These are phyloP conservation scores for Adelosebastes latens DNA, from an alignment of 2,797 vertebrate genomes.

Conservation along the genomic window DNA sequence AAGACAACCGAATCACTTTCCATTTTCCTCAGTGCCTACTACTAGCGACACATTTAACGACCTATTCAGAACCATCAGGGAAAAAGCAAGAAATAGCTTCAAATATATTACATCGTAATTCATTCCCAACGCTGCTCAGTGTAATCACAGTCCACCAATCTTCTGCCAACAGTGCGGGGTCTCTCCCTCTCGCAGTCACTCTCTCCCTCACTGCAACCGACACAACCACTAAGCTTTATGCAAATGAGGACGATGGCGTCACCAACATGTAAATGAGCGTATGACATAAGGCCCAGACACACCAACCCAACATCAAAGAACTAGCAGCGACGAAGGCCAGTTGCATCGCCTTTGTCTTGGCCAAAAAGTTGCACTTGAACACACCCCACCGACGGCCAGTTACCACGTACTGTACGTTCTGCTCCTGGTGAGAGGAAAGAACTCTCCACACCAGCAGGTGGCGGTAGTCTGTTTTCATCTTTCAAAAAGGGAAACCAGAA, in stretches of 20 bases:
- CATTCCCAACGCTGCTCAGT: neutral
- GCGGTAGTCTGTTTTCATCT: too few species aligned
- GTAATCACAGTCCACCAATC: neutral
- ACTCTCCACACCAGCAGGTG: too few species aligned
- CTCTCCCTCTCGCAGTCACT: neutral
- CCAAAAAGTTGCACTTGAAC: too few species aligned
- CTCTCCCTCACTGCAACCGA: neutral
- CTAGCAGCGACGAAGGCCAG: too few species aligned
- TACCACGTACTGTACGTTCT: too few species aligned
- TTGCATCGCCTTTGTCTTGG: too few species aligned
- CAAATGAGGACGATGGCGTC: neutral
- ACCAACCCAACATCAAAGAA: too few species aligned
- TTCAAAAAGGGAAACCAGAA: too few species aligned
- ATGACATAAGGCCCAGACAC: neutral
- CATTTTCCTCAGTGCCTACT: too few species aligned
- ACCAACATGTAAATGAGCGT: neutral
- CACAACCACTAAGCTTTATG: neutral
- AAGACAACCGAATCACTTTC: neutral
- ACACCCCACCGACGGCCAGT: too few species aligned
- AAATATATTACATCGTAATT: neutral
- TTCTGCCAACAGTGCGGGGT: neutral
- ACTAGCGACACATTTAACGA: neutral
- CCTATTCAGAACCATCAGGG: neutral
- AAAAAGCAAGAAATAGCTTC: too few species aligned
- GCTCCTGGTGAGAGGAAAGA: too few species aligned